phyloP scores from a whole-genome alignment of 2,113 vertebrate species.

The Propithecus coquereli region DNA sequence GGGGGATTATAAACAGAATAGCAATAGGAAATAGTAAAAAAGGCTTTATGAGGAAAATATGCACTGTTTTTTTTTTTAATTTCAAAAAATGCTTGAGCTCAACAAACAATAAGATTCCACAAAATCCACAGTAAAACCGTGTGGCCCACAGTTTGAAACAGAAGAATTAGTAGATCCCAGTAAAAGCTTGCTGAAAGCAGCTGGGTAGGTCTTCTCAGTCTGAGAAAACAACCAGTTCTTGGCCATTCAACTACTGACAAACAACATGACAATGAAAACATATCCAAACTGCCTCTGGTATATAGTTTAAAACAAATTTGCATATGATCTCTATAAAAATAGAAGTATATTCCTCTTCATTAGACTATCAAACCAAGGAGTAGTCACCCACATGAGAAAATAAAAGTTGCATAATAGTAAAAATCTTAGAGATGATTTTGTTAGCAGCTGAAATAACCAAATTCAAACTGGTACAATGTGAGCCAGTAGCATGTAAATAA shows the following conservation, averaged over 20 bases:
- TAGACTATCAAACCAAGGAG: slow-evolving; percentile 49
- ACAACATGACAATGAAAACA: not conserved
- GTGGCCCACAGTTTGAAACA: not conserved
- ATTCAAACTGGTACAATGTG: not conserved
- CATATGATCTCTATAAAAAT: slow-evolving; percentile 49
- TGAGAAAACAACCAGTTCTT: not conserved
- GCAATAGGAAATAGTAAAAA: not conserved
- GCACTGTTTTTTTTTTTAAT: not conserved
- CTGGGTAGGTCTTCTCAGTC: not conserved
- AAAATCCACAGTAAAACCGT: not conserved
- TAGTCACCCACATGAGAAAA: slow-evolving; percentile 49
- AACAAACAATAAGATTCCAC: not conserved
- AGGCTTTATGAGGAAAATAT: not conserved
- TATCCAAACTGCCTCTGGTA: not conserved
- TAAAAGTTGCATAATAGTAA: slow-evolving; percentile 59
- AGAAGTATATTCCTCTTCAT: not conserved
- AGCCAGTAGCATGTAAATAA: not conserved
- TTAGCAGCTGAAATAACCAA: slow-evolving; percentile 69
- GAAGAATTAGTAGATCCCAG: not conserved
- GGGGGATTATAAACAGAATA: not conserved
- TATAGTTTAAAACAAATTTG: slow-evolving; percentile 19
- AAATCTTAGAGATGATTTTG: slow-evolving; percentile 65
- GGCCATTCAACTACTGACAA: not conserved
- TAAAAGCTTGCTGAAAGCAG: not conserved
- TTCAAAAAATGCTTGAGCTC: not conserved